These are phyloP conservation scores for Aegithalos caudatus DNA, from an alignment of 2,113 vertebrate species.

Conservation along the genomic window DNA sequence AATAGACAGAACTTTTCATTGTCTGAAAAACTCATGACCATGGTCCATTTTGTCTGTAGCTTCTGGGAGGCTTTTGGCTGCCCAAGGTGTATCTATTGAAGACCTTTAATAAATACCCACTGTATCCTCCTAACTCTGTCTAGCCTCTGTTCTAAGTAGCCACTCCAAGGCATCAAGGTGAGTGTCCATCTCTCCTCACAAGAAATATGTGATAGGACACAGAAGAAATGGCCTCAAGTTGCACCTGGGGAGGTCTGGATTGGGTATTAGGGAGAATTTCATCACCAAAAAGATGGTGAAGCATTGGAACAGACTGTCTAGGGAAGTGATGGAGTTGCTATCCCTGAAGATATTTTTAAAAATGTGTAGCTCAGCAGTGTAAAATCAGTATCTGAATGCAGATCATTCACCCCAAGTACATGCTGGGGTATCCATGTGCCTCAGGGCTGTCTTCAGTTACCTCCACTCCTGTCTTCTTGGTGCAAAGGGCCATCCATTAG, in stretches of 20 bases:
- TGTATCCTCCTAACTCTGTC: neutral
- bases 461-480: neutral
- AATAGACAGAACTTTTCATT: neutral
- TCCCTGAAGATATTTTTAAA: neutral
- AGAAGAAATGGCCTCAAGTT: neutral
- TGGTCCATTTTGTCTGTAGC: neutral
- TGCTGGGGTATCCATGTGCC: rapidly evolving
- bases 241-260: too few species aligned
- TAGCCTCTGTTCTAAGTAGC: neutral
- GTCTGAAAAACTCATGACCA: neutral
- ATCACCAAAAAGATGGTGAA: neutral
- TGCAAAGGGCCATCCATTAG: neutral
- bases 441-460: neutral
- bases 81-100: neutral
- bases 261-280: neutral
- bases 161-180: neutral
- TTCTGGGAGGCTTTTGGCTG: neutral
- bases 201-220: neutral
- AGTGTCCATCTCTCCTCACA: too few species aligned
- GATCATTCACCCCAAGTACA: neutral
- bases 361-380: neutral
- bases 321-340: neutral
- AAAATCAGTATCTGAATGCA: neutral
- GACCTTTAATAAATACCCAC: neutral
- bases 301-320: neutral